Conservation (phyloP, 2,888 invertebrate species). For the Aleiodes leptofemur region DNA sequence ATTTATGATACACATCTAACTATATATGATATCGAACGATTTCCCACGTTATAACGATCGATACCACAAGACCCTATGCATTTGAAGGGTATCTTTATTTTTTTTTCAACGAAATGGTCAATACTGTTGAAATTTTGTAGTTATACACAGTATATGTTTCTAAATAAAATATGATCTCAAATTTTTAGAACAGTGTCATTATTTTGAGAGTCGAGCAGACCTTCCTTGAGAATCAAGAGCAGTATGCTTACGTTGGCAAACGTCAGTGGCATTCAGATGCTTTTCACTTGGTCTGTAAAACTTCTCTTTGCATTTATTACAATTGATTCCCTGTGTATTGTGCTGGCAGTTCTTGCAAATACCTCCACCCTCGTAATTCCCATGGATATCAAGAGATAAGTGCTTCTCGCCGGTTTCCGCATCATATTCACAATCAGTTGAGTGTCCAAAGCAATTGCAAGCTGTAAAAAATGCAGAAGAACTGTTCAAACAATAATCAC, state of each 20-base stretch:
- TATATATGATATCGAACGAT: too few species aligned
- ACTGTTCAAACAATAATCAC: neutral
- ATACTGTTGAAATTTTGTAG: too few species aligned
- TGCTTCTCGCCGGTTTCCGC: slow-evolving; percentile 85
- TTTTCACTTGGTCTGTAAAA: slow-evolving; percentile 90
- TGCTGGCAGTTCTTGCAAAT: slow-evolving; percentile 95
- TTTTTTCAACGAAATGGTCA: too few species aligned
- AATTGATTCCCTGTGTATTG: slow-evolving; percentile 97
- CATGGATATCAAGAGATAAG: slow-evolving; percentile 92
- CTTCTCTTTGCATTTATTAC: slow-evolving; percentile 92
- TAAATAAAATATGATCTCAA: too few species aligned
- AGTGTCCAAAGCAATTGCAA: slow-evolving; percentile 97
- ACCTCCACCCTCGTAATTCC: slow-evolving; percentile 95
- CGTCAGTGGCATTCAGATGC: slow-evolving; percentile 89
- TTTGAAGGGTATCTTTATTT: too few species aligned
- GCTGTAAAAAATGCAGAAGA: slow-evolving; percentile 78
- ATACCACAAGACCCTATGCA: too few species aligned
- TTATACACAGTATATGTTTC: too few species aligned
- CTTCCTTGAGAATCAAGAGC: neutral
- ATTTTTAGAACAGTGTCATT: too few species aligned
- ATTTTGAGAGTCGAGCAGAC: too few species aligned
- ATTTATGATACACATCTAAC: too few species aligned
- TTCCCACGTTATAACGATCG: too few species aligned
- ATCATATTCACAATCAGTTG: slow-evolving; percentile 91
- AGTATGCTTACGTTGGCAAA: slow-evolving; percentile 89